Base-by-base conservation (phyloP, 2,113 vertebrate species). In the Poeciliopsis prolifica region DNA sequence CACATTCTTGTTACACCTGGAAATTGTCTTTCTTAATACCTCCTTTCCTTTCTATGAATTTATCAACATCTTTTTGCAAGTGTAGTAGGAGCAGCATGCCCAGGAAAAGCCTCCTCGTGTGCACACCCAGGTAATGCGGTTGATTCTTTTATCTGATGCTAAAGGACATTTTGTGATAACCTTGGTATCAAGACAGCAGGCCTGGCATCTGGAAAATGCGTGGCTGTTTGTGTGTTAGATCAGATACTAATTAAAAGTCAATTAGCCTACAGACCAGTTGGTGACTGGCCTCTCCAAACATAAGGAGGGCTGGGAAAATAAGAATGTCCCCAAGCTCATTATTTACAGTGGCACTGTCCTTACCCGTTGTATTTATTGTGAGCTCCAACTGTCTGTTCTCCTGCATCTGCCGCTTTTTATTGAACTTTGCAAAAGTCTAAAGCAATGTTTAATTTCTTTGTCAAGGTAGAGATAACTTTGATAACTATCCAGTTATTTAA, bases 161-260 rank as follows among this genome's bases (percentile, higher is more conserved):
- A 84, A 86, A 83, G 83, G 87, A 81, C 77, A 29, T 83, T 83
- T 74, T 67, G 42, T 35, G 74, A 79, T 72, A 68, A 77, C 79
- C 62, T 61, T 13, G n/a, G 65, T 70, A 10, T 17, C 3, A 4
- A 29, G 14, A 28, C 71, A 2, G 65, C 17, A 4, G 44, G 29
- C 79, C 67, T 22, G 63, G 69, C 78, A 75, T 70, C 85, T 76
- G 77, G 33, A 22, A 66, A 65, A 70, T 2, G 29, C 64, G 28
- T 35, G 67, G 33, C 68, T 75, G 70, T 68, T 44, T 71, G 78
- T 80, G 85, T 70, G 84, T 74, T 79, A 82, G 85, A 92, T 92
- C 81, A 85, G 82, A 87, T 40, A 19, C 84, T 90, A 93, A 94
- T 94, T 94, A 93, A 92, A 91, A 91, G 90, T 85, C 88, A 93